Evolutionary conservation across 2,113 vertebrate species (phyloP).

Genomic region (Heterotilapia buettikoferi): DNA sequence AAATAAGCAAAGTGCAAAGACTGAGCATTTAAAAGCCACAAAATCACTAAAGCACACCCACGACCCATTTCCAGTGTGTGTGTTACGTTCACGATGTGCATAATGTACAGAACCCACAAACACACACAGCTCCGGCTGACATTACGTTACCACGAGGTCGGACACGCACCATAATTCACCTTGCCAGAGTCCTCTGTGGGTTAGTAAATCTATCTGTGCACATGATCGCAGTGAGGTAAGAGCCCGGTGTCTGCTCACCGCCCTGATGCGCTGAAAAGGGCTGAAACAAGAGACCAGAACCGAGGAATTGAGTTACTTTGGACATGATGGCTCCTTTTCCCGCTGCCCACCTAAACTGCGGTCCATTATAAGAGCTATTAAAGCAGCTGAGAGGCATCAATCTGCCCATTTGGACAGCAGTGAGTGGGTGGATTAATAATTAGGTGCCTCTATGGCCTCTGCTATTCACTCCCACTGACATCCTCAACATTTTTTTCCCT

Average conservation of each 20-base stretch:
- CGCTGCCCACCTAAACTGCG: conserved; percentile 18
- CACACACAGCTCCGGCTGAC: neutral
- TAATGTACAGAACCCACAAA: neutral
- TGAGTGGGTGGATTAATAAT: conserved; percentile 59
- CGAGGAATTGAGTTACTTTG: conserved; percentile 53
- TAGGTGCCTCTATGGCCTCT: conserved; percentile 32
- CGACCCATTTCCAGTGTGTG: neutral
- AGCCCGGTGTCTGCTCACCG: neutral
- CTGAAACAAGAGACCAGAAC: conserved; percentile 49
- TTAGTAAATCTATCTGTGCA: conserved; percentile 22
- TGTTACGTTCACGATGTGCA: neutral
- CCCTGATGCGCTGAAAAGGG: conserved; percentile 5
- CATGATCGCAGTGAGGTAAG: conserved; percentile 15
- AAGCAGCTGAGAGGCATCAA: conserved; percentile 56
- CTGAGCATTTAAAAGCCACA: neutral
- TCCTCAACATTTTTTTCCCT: neutral
- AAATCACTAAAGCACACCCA: neutral
- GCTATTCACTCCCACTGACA: conserved; percentile 32
- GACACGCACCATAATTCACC: conserved; percentile 27
- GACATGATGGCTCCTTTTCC: conserved; percentile 11
- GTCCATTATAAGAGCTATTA: conserved; percentile 56
- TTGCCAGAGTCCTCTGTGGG: conserved; percentile 15
- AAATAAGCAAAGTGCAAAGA: neutral
- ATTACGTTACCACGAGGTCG: conserved; percentile 1
- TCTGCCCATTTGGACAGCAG: conserved; percentile 52